Percentiles rank a stretch among this genome's conserved stretches.
Evolutionary conservation across 2,113 vertebrate species (phyloP).

Genomic region (Chloebia gouldiae): DNA sequence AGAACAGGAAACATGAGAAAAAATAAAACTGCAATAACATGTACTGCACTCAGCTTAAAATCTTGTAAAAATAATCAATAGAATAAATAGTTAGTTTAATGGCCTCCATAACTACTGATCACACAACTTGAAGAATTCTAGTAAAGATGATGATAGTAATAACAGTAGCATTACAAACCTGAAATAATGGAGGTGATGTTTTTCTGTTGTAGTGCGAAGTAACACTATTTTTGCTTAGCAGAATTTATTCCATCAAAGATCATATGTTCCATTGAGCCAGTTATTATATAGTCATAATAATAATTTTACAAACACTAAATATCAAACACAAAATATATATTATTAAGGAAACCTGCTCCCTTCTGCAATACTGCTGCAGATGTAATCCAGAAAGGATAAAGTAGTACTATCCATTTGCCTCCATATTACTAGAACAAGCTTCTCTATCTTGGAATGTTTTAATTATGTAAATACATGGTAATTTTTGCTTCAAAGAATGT

Average conservation of each 20-base stretch:
- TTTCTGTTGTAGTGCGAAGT: conserved; percentile 4
- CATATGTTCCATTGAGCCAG: neutral
- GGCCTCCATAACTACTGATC: neutral
- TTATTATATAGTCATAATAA: neutral
- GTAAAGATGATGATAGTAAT: neutral
- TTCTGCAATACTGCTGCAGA: neutral
- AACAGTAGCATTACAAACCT: neutral
- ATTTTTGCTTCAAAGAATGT: neutral
- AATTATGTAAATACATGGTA: neutral
- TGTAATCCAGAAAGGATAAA: neutral
- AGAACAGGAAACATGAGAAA: neutral
- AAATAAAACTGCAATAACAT: neutral
- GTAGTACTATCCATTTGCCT: neutral
- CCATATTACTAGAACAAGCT: neutral
- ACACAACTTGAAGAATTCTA: neutral
- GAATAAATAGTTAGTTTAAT: neutral
- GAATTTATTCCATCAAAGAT: neutral
- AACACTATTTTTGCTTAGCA: neutral
- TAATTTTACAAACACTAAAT: neutral
- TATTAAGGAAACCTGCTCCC: neutral
- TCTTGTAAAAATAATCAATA: neutral
- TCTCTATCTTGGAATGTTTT: neutral
- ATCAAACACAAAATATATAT: too few relatives aligned
- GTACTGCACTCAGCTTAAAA: neutral
- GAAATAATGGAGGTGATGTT: neutral